phyloP scores from a whole-genome alignment of 2,888 invertebrate genomes.

The Epinotia nisella region DNA sequence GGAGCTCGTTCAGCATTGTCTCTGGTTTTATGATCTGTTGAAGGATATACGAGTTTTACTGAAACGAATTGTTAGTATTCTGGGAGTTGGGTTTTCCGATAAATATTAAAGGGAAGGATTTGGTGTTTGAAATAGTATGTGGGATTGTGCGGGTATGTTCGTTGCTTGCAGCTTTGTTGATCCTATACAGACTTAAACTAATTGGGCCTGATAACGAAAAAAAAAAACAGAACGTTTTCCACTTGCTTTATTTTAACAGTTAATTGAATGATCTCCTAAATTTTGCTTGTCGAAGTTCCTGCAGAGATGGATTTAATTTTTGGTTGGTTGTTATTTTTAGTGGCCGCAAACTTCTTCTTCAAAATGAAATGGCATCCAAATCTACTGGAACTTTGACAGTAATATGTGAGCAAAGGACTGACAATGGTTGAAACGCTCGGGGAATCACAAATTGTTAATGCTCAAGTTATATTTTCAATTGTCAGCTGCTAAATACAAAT shows the following conservation, averaged over 20 bases:
- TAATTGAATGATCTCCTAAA: background rate
- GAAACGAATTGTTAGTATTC: constrained; percentile 23
- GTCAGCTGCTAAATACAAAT: constrained; percentile 3
- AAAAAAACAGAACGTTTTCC: too few species aligned
- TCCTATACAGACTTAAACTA: background rate
- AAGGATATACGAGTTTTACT: constrained; percentile 35
- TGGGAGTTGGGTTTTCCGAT: constrained; percentile 20
- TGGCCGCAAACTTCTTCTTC: background rate
- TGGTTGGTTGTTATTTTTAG: too few species aligned
- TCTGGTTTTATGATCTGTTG: constrained; percentile 35
- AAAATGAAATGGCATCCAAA: background rate
- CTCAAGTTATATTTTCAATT: background rate
- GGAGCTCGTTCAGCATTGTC: constrained; percentile 39
- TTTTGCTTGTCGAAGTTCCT: background rate
- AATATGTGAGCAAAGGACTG: background rate
- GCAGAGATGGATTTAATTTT: background rate
- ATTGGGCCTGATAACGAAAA: background rate
- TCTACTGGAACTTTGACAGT: background rate
- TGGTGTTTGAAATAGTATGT: background rate
- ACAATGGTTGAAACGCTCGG: background rate
- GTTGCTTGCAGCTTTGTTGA: too few species aligned
- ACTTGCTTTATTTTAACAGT: too few species aligned
- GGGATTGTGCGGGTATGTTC: background rate
- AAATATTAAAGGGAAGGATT: constrained; percentile 5
- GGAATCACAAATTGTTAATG: background rate